Base-by-base conservation (phyloP, 2,888 invertebrate genomes). In the Nudaria mundana region DNA sequence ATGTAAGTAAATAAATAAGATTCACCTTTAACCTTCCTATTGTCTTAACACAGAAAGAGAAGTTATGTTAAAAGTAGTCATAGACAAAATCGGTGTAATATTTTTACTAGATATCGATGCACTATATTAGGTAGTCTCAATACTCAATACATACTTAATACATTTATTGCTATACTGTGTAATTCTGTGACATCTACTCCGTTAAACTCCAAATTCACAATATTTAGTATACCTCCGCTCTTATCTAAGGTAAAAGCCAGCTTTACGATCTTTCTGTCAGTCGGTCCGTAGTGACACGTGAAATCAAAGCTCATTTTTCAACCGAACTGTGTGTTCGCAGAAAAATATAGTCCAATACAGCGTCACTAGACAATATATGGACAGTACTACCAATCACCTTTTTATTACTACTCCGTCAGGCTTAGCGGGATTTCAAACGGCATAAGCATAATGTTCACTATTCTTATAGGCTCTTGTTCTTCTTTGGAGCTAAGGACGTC, bases 271-370 rank as follows among this genome's bases (percentile, higher is more conserved):
- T 56, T 33, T 23, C 52, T 45, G 56, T 59, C 56, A 57, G 40
- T 55, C 45, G 25, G 28, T 30, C 26, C 40, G 48, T 55, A 55
- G 48, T 50, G 55, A 52, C 55, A 55, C 48, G 58, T 55, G 55
- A 57, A 61, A 57, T 61, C 58, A 55, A 44, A 59, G 56, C 44
- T 61, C 61, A 40, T 62, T 62, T 62, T 51, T 61, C 63, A 61
- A 53, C 38, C 31, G 47, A 53, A 46, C 48, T 43, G 52, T 43
- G 44, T 44, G 48, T 37, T 52, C 28, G 33, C 50, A 30, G 37
- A 24, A 50, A 47, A 60, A 56, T 47, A 48, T 42, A 34, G 14
- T 44, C 30, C 38, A 40, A 44, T 43, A 34, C 25, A 18, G 14
- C 28, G 18, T 22, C 11, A 35, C 4, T 6, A 13, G 18, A 22